A percentile compares a stretch with the other conserved stretches of the same genome.
phyloP scores from a whole-genome alignment of 2,888 invertebrate species.

The Nasonia oneida region DNA sequence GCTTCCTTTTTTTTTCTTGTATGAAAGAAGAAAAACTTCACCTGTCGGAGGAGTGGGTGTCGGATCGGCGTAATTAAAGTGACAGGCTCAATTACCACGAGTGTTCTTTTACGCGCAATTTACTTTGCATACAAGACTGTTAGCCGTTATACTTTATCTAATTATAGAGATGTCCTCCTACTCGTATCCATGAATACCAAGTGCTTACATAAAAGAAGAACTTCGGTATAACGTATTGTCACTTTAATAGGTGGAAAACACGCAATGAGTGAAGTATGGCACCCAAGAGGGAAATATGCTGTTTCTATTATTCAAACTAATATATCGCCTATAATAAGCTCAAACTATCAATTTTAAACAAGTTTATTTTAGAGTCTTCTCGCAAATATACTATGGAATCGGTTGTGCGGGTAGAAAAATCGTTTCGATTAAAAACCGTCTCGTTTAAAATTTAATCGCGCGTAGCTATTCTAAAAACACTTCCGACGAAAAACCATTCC shows the following conservation, averaged over 20 bases:
- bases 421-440: no score
- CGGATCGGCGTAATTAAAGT: not conserved
- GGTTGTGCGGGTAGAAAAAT: no score
- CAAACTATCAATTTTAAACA: no score
- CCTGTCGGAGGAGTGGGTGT: not conserved
- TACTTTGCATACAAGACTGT: constrained; percentile 3
- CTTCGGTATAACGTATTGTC: not conserved
- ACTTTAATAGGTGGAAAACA: not conserved
- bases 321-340: no score
- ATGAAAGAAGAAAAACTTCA: not conserved
- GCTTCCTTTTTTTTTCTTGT: constrained; percentile 16
- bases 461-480: no score
- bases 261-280: not conserved
- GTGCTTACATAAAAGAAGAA: not conserved
- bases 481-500: not conserved
- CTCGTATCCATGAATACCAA: not conserved
- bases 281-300: not conserved
- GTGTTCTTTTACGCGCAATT: constrained; percentile 56
- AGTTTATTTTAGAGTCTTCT: no score
- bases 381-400: no score
- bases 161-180: not conserved
- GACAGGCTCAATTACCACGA: constrained; percentile 69
- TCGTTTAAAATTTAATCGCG: no score
- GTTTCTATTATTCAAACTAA: not conserved
- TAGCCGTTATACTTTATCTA: not conserved